These are phyloP conservation scores for Hypothenemus hampei DNA, from an alignment of 1,140 invertebrate genomes.

Conservation along the genomic window DNA sequence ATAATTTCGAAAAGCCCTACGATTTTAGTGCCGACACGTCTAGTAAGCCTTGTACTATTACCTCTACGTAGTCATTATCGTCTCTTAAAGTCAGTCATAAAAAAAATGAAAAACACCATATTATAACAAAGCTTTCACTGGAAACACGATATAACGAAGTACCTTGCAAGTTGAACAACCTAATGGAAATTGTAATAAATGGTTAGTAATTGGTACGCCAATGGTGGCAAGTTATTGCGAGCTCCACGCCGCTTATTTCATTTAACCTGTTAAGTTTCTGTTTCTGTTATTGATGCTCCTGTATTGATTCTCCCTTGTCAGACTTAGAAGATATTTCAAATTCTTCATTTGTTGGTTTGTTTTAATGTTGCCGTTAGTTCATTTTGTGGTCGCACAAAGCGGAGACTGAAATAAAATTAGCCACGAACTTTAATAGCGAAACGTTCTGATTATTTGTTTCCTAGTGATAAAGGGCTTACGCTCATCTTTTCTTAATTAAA, in stretches of 20 bases:
- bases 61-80: too few species aligned
- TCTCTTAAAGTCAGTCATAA: too few species aligned
- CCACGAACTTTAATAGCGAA: conserved; percentile 16
- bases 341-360: conserved; percentile 28
- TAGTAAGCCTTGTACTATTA: too few species aligned
- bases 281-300: conserved; percentile 28
- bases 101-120: too few species aligned
- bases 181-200: too few species aligned
- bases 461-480: conserved; percentile 10
- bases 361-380: conserved; percentile 24
- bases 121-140: too few species aligned
- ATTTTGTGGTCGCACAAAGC: conserved; percentile 18
- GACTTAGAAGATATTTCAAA: conserved; percentile 30
- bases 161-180: too few species aligned
- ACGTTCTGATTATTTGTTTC: conserved; percentile 23
- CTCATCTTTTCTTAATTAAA: conserved; percentile 10
- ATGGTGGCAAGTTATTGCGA: conserved; percentile 22
- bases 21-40: conserved; percentile 20
- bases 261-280: conserved; percentile 30
- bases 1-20: conserved; percentile 16
- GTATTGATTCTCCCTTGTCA: conserved; percentile 28
- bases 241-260: conserved; percentile 23
- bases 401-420: conserved; percentile 20
- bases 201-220: conserved; percentile 1
- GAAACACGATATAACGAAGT: too few species aligned